These are phyloP conservation scores for Empidonax traillii DNA, from an alignment of 2,113 vertebrate genomes.

Conservation along the genomic window DNA sequence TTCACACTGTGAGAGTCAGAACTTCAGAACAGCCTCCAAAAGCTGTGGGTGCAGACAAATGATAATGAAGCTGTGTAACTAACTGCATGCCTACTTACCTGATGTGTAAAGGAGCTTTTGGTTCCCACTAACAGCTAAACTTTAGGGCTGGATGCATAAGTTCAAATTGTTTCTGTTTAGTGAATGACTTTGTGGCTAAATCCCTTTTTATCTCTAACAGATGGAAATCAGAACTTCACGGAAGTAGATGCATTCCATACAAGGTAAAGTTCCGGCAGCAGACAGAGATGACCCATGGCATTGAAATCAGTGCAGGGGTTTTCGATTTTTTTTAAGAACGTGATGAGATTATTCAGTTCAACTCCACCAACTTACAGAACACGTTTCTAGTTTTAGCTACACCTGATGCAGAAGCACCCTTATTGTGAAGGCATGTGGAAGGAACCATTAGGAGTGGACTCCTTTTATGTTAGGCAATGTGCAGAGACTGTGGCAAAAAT, in stretches of 20 bases:
- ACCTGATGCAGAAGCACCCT: neutral
- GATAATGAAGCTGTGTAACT: neutral
- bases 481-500: neutral
- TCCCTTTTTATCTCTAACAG: constrained; percentile 47
- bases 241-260: constrained; percentile 71
- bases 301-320: neutral
- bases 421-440: neutral
- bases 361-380: neutral
- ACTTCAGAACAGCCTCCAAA: neutral
- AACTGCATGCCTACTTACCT: neutral
- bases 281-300: neutral
- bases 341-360: neutral
- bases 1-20: neutral
- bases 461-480: neutral
- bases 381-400: neutral
- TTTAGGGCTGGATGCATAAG: neutral
- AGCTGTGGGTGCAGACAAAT: neutral
- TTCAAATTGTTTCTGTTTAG: neutral
- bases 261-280: constrained; percentile 72
- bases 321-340: neutral
- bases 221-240: constrained; percentile 64
- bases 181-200: neutral
- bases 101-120: neutral
- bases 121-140: neutral
- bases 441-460: neutral